A percentile compares a stretch with the other conserved stretches of the same genome.
Conservation (phyloP, 1,140 invertebrate genomes). For the Sycophila sp. region DNA sequence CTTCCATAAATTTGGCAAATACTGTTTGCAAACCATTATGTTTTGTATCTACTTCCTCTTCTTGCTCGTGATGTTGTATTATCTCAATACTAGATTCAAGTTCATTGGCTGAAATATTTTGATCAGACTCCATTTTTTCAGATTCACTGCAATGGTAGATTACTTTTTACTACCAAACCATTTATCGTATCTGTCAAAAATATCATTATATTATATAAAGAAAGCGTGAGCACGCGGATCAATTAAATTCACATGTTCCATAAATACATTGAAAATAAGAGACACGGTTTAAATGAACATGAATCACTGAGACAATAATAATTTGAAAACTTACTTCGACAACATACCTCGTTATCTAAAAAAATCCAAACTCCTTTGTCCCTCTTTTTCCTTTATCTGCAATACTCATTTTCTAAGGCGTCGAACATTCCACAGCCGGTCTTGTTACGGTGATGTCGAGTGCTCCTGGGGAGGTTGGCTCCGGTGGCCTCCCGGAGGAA, state of each 20-base stretch:
- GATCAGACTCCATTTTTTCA: background rate
- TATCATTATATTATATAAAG: background rate
- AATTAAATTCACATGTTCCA: background rate
- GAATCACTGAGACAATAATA: too few relatives aligned
- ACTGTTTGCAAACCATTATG: slow-evolving; percentile 54
- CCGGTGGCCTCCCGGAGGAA: background rate
- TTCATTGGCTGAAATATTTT: background rate
- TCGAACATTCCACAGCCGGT: background rate
- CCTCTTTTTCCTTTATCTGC: too few relatives aligned
- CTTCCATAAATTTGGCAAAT: slow-evolving; percentile 62
- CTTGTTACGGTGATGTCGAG: background rate
- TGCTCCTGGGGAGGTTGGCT: background rate
- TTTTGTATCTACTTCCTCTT: slow-evolving; percentile 17
- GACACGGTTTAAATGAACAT: background rate
- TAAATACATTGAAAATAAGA: background rate
- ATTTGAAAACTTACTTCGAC: too few relatives aligned
- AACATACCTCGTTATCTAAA: too few relatives aligned
- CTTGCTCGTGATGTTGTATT: slow-evolving; percentile 4
- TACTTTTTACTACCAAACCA: background rate
- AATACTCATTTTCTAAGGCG: too few relatives aligned
- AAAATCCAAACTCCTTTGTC: too few relatives aligned
- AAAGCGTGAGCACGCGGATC: background rate
- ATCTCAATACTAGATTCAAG: background rate
- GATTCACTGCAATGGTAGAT: background rate
- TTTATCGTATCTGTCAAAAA: background rate